phyloP scores from a whole-genome alignment of 2,113 vertebrate genomes.

The Psettodes erumei region DNA sequence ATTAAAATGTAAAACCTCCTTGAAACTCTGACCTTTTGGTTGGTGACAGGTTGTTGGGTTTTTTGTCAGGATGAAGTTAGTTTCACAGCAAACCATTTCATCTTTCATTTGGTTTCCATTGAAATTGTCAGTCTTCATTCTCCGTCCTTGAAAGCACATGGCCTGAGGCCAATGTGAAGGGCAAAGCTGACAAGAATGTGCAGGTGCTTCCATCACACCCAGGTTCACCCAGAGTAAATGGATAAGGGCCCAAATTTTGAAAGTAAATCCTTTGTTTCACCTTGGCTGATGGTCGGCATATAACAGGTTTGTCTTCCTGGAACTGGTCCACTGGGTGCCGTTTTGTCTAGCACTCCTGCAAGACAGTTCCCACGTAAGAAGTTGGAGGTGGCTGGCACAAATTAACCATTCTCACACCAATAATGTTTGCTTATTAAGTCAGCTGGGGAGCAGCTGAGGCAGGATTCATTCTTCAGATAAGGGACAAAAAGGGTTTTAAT shows the following conservation, averaged over 20 bases:
- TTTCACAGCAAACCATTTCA: not conserved
- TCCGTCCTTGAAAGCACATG: slow-evolving; percentile 17
- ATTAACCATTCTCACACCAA: slow-evolving; percentile 38
- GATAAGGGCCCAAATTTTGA: slow-evolving; percentile 32
- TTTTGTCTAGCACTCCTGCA: slow-evolving; percentile 24
- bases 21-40: not conserved
- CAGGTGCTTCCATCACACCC: slow-evolving; percentile 9
- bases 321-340: slow-evolving; percentile 17
- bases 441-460: slow-evolving; percentile 18
- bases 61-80: not conserved
- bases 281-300: slow-evolving; percentile 8
- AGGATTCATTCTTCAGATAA: no score
- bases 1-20: not conserved
- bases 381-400: slow-evolving; percentile 28
- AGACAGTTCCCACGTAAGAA: slow-evolving; percentile 23
- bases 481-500: no score
- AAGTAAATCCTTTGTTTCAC: slow-evolving; percentile 35
- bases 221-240: slow-evolving; percentile 11
- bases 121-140: slow-evolving; percentile 19
- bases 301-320: slow-evolving; percentile 31
- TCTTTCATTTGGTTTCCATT: slow-evolving; percentile 5
- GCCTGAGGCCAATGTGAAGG: slow-evolving; percentile 31
- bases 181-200: slow-evolving; percentile 11
- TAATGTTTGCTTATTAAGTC: slow-evolving; percentile 39
- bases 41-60: not conserved